Percentiles rank a stretch among this genome's conserved stretches.
Conservation (phyloP, 2,113 vertebrate genomes). For the Philantomba maxwellii region DNA sequence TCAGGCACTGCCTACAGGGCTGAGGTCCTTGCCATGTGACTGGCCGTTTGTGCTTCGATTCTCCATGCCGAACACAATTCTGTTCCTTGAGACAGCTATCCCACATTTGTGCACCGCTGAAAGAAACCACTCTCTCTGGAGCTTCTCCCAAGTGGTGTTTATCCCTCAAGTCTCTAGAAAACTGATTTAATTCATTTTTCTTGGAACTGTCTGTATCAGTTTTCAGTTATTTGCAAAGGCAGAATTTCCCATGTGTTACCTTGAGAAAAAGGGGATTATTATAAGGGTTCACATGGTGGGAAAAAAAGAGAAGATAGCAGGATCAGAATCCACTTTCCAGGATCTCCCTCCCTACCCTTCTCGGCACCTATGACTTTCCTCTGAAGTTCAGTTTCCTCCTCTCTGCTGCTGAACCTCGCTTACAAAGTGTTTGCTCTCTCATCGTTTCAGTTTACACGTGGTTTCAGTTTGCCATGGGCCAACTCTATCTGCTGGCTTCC, state of each 20-base stretch:
- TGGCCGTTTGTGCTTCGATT: not conserved
- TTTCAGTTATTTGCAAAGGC: not conserved
- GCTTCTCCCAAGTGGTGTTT: not conserved
- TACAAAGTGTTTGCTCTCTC: not conserved
- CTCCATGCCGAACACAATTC: not conserved
- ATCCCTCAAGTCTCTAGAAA: not conserved
- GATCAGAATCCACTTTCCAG: not conserved
- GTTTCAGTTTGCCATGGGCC: not conserved
- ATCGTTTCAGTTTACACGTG: not conserved
- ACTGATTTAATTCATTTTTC: not conserved
- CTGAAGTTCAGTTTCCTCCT: not conserved
- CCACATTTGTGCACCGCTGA: not conserved
- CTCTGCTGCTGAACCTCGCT: not conserved
- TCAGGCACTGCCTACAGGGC: not conserved
- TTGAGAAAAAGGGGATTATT: not conserved
- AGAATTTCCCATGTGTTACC: not conserved
- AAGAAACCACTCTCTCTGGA: not conserved
- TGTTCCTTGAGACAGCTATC: not conserved
- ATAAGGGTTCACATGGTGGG: not conserved
- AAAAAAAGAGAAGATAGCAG: not conserved
- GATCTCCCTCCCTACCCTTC: not conserved
- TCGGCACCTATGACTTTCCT: not conserved
- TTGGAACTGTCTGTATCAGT: not conserved
- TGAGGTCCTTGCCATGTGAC: not conserved
- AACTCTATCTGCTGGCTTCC: not conserved